Base-by-base conservation (phyloP, 2,113 vertebrate genomes). In the Budorcas taxicolor region DNA sequence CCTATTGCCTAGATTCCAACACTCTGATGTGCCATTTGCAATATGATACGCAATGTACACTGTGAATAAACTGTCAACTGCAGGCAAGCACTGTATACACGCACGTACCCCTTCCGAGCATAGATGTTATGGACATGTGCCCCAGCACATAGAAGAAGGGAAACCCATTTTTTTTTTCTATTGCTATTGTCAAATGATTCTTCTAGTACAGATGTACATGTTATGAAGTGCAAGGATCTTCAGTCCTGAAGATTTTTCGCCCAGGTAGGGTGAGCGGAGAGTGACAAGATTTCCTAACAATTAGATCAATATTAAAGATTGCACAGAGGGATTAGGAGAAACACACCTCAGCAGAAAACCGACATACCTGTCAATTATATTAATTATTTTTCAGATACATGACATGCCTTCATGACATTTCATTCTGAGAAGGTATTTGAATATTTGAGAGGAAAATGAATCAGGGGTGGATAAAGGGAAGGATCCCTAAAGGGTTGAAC, bases 1-100 rank as follows among this genome's bases (percentile, higher is more conserved):
- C 98, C 97, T 97, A 98, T 89, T 97, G 98, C 99, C 98, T 97
- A 85, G 98, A 99, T 98, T 99, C 98, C 98, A 98, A 98, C 98
- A 98, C 99, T 98, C 97, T 94, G 97, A 97, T 94, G 97, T 96
- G 95, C 98, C 97, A 97, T 98, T 98, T 98, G 98, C 98, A 98
- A 98, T 96, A 98, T 98, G 98, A 98, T 98, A 97, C 88, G 98
- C 98, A 98, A 97, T 83, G 97, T 97, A 98, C 98, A 98, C 98
- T 98, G 95, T 96, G 98, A 98, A 98, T 98, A 98, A 74, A 98
- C 96, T 96, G 98, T 98, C 97, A 91, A 86, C 97, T 55, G 71
- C 90, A 90, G 96, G 95, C 71, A 87, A 31, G 87, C 9, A 11
- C n/a, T 17, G 15, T 47, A 27, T 7, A 25, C n/a, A 21, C 0